Percentiles rank a stretch among this genome's conserved stretches.
These are phyloP conservation scores for Augochlora pura DNA, from an alignment of 1,140 invertebrate genomes.

Conservation along the genomic window DNA sequence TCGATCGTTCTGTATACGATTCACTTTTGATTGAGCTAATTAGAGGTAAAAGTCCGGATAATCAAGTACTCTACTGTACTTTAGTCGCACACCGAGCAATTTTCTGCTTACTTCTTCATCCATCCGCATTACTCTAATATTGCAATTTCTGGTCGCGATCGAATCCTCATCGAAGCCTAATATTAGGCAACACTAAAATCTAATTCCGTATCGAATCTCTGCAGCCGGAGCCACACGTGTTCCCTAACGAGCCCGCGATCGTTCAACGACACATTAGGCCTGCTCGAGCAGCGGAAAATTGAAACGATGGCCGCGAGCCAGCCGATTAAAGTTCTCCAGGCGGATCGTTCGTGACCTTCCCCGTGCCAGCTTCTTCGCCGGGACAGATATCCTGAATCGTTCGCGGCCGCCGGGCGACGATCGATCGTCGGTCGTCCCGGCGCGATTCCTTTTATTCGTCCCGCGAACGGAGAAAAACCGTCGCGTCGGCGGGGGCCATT, in stretches of 20 bases:
- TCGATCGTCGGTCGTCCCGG: constrained; percentile 4
- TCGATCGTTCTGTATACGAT: no score
- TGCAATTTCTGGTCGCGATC: no score
- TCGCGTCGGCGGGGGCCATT: constrained; percentile 11
- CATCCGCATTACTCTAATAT: no score
- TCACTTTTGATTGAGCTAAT: no score
- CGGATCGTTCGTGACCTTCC: constrained; percentile 28
- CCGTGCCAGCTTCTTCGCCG: constrained; percentile 16
- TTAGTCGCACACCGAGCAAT: no score
- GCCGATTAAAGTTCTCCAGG: constrained; percentile 5
- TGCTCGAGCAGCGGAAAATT: constrained; percentile 28
- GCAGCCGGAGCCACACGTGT: neutral
- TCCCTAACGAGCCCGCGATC: neutral
- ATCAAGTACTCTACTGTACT: no score
- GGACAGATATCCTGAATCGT: neutral
- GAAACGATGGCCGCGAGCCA: constrained; percentile 20
- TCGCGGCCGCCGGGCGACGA: neutral
- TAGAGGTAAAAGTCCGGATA: no score
- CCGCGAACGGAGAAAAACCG: constrained; percentile 23
- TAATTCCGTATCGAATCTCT: no score
- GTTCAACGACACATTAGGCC: neutral
- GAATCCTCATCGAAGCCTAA: neutral
- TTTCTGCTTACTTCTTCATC: no score
- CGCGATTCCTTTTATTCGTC: constrained; percentile 16
- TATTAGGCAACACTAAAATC: no score